A percentile compares a stretch with the other conserved stretches of the same genome.
These are phyloP conservation scores for Sinotaia quadrata DNA, from an alignment of 2,888 invertebrate species.

Conservation along the genomic window DNA sequence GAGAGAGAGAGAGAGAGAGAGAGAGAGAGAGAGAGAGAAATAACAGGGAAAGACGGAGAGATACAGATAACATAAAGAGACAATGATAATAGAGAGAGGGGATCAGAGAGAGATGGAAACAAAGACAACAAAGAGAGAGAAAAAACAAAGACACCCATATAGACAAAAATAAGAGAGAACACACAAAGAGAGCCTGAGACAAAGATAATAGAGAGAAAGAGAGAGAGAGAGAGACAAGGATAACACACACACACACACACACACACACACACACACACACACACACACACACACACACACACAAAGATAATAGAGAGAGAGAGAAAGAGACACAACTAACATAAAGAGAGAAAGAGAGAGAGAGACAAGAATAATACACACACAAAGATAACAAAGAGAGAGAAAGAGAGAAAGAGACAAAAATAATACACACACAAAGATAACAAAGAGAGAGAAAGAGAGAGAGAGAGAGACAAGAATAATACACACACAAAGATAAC, in stretches of 20 bases:
- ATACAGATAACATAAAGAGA: neutral
- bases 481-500: no score
- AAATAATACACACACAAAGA: neutral
- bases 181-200: neutral
- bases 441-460: neutral
- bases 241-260: neutral
- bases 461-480: slow-evolving; percentile 5
- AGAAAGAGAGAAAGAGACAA: no score
- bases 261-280: neutral
- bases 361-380: slow-evolving; percentile 4
- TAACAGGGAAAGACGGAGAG: neutral
- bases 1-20: slow-evolving; percentile 6
- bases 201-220: no score
- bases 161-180: neutral
- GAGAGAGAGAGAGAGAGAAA: slow-evolving; percentile 11
- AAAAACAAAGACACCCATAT: neutral
- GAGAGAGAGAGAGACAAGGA: no score
- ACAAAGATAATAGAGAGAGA: neutral
- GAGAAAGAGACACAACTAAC: neutral
- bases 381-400: no score
- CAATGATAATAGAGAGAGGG: neutral
- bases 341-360: slow-evolving; percentile 4
- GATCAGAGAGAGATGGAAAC: neutral
- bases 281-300: neutral
- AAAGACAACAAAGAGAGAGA: neutral